Evolutionary conservation across 2,797 vertebrate genomes (phyloP).

Genomic region (Anabacerthia variegaticeps): DNA sequence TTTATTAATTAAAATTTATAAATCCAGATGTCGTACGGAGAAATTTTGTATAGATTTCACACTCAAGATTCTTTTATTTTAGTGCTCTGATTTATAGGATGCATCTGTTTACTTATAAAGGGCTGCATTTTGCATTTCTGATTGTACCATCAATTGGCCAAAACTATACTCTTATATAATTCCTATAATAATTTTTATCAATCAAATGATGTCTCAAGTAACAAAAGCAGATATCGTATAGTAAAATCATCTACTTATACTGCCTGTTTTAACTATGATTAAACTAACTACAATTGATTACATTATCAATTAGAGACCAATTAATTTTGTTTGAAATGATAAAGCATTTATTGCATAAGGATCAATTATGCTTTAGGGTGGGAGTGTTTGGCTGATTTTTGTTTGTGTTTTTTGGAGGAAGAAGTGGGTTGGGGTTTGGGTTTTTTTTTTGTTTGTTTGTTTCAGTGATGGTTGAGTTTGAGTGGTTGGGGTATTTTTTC

Average conservation of each 20-base stretch:
- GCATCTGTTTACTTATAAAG: background rate
- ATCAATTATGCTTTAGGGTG: background rate
- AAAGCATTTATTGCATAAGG: background rate
- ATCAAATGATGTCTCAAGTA: background rate
- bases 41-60: background rate
- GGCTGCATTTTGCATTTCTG: background rate
- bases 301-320: background rate
- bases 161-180: background rate
- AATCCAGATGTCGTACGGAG: background rate
- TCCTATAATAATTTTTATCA: background rate
- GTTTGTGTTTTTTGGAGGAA: rapidly evolving
- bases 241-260: background rate
- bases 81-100: background rate
- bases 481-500: background rate
- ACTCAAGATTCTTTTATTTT: background rate
- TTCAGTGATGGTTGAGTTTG: background rate
- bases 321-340: background rate
- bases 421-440: too few relatives aligned
- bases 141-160: background rate
- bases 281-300: background rate
- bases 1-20: background rate
- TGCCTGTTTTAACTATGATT: background rate
- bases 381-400: background rate
- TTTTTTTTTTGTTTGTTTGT: background rate
- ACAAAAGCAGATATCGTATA: background rate